A percentile compares a stretch with the other conserved stretches of the same genome.
These are phyloP conservation scores for Dipodomys stephensi DNA, from an alignment of 2,113 vertebrate genomes.

Conservation along the genomic window DNA sequence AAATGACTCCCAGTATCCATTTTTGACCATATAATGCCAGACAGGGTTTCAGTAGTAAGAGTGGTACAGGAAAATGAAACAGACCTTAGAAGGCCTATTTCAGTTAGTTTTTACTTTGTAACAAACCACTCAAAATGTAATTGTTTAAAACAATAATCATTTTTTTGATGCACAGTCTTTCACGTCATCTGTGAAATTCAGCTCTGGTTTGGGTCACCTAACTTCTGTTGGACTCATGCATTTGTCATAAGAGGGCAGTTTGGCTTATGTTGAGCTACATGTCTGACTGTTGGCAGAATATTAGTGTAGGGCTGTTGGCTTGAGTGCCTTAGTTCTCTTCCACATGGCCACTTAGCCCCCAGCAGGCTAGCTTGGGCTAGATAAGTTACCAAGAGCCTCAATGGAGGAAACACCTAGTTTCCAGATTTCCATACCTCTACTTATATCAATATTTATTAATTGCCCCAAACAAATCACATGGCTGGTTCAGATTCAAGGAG, in stretches of 20 bases:
- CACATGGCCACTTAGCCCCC: not conserved
- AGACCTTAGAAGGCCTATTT: not conserved
- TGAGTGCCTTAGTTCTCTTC: not conserved
- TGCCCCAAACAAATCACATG: not conserved
- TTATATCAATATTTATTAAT: not conserved
- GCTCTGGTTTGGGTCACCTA: not conserved
- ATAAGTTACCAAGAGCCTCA: not conserved
- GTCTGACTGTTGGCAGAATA: not conserved
- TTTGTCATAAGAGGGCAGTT: not conserved
- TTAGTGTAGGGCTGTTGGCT: not conserved
- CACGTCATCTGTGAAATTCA: not conserved
- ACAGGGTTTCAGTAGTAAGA: slow-evolving; percentile 7
- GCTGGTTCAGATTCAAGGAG: not conserved
- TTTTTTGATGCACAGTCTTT: slow-evolving; percentile 26
- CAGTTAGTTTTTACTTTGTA: slow-evolving; percentile 48
- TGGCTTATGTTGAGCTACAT: not conserved
- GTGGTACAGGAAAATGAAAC: not conserved
- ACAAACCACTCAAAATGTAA: slow-evolving; percentile 17
- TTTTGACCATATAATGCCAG: slow-evolving; percentile 21
- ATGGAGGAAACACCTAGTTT: not conserved
- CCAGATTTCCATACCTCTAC: not conserved
- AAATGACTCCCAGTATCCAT: slow-evolving; percentile 6
- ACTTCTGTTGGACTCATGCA: not conserved
- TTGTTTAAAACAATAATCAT: slow-evolving; percentile 15
- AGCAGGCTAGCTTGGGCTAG: not conserved